phyloP scores from a whole-genome alignment of 2,113 vertebrate genomes.

The Triplophysa tibetana region DNA sequence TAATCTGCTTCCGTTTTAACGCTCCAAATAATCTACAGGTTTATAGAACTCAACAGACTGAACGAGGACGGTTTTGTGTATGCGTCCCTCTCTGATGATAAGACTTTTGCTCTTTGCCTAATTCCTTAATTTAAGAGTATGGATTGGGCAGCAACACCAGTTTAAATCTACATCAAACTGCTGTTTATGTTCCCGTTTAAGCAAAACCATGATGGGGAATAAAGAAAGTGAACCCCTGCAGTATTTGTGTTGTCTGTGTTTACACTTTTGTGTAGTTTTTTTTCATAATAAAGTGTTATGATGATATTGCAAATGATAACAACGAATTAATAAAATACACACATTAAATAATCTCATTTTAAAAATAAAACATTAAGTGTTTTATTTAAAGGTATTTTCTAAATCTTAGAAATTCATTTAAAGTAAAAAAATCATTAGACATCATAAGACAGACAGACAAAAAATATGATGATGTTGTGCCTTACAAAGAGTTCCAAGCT shows the following conservation, averaged over 20 bases:
- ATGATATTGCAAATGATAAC: too few species aligned
- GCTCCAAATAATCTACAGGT: background rate
- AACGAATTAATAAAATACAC: background rate
- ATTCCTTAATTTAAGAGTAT: conserved; percentile 22
- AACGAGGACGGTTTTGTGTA: background rate
- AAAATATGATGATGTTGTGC: too few species aligned
- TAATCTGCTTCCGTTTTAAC: background rate
- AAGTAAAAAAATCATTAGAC: too few species aligned
- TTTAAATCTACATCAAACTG: conserved; percentile 52
- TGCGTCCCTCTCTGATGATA: conserved; percentile 8
- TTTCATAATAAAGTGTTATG: background rate
- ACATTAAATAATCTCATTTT: too few species aligned
- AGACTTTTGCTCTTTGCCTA: background rate
- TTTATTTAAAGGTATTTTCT: background rate
- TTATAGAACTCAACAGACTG: background rate
- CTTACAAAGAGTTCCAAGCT: background rate
- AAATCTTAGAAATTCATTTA: background rate
- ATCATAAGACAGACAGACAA: too few species aligned
- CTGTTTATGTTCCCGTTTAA: conserved; percentile 60
- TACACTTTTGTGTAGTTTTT: background rate
- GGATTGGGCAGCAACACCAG: conserved; percentile 23
- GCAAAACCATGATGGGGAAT: conserved; percentile 62
- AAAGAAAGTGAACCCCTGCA: conserved; percentile 69
- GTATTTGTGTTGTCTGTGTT: background rate
- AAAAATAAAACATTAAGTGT: background rate